Evolutionary conservation across 1,140 invertebrate species (phyloP), one percentile per base, ranked within the genome.

Genomic region (Centruroides sculpturatus): DNA sequence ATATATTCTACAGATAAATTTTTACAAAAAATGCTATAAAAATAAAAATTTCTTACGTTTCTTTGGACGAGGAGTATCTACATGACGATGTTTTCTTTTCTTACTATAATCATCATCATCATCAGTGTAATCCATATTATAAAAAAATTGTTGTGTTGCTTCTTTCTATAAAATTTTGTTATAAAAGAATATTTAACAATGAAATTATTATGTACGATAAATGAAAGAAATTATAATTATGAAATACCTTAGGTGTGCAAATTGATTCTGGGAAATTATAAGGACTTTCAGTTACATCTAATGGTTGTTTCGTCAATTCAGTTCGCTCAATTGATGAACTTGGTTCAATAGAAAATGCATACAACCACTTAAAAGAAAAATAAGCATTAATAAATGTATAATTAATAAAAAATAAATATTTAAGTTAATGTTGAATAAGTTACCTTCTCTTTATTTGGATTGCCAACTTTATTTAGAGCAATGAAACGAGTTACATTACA

Each of bases 291-390:
- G 91, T 93, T 67, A 90, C 86, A 76, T 94, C 89, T 8, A 83
- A 83, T 0, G 93, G 93, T 71, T 85, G 89, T 70, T 86, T 83
- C 13, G 85, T 76, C 7, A 98, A 75, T 65, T 97, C 92, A 6
- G 80, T 76, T 60, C 84, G 72, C 34, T 83, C 77, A 73, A 92
- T 84, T 66, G 84, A 82, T 51, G 82, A 81, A 55, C 94, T 80
- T 1, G 94, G 91, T 57, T 82, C 84, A 34, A 98, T 77, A 65
- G 82, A 88, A 59, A 95, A 84, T 0, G 94, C 95, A 75, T 98
- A 98, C 5, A 99, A 71, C 84, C 89, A 97, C 77, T 97, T 91
- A 51, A 23, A 23, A 71, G 70, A 41, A 41, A 41, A 41, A 41
- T 41, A 41, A 41, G 8, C 8, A 41, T 41, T 41, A 41, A 41